Evolutionary conservation across 2,888 invertebrate species (phyloP).

Genomic region (Nephrotoma appendiculata): DNA sequence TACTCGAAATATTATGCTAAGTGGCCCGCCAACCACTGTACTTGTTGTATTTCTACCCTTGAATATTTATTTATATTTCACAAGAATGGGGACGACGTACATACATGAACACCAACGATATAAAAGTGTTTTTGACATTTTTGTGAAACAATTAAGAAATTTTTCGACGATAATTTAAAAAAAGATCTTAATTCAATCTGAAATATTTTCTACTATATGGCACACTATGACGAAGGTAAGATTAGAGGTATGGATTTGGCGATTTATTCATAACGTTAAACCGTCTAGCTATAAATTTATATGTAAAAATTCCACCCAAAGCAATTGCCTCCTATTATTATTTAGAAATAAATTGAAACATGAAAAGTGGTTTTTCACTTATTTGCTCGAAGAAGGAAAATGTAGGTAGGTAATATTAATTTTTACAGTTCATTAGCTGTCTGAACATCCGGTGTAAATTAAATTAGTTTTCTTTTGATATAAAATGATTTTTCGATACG

Average conservation of each 20-base stretch:
- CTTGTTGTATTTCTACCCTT: not conserved
- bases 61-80: not conserved
- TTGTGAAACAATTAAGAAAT: not conserved
- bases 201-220: not conserved
- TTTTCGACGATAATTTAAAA: not conserved
- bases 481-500: not conserved
- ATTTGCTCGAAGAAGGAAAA: not conserved
- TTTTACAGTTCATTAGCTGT: not conserved
- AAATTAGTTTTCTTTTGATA: not conserved
- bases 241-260: not conserved
- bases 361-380: not conserved
- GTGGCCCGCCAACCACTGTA: not conserved
- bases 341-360: not conserved
- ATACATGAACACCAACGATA: not conserved
- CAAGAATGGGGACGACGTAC: not conserved
- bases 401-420: not conserved
- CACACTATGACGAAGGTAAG: not conserved
- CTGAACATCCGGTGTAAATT: not conserved
- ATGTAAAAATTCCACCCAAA: no score
- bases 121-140: not conserved
- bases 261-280: not conserved
- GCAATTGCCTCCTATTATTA: not conserved
- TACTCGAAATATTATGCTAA: not conserved
- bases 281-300: not conserved
- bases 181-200: not conserved